Evolutionary conservation across 2,888 invertebrate species (phyloP), one percentile per base, ranked within the genome.

Genomic region (Heliconius hortense): DNA sequence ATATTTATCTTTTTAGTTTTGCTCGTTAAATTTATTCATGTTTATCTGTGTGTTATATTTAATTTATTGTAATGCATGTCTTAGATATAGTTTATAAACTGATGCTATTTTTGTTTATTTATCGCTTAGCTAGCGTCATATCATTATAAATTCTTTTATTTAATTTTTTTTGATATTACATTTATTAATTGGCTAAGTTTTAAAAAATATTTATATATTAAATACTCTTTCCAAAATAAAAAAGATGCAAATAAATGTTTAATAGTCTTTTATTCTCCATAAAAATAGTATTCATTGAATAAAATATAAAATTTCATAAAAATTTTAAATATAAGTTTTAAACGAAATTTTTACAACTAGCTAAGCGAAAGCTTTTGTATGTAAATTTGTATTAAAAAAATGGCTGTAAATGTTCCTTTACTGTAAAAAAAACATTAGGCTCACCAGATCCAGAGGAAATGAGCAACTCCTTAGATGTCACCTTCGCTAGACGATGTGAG

Each of bases 391-490:
- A 60, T 60, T 24, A 18, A 21, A 35, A 7, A 35, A 60, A 59
- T 60, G 59, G 39, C 59, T 71, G 71, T 71, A 43, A 26, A 71
- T 71, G 71, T 71, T 60, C 60, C 71, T 39, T 62, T 60, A 71
- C 39, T 60, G 39, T 62, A 26, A 26, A 39, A 73, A 13, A 21
- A 64, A 28, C 43, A 64, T 48, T 76, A 78, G 78, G 78, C 69
- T 80, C 80, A 7, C 77, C 80, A 11, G 74, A 77, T 24, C 79
- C 80, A 13, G 78, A 76, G 24, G 76, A 74, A n/a, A 26, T 74
- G 63, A 69, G 70, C 35, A 35, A 59, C 28, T 76, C 74, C 39
- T 69, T 74, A 7, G 76, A 74, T 56, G 73, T 74, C 66, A 74
- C 76, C 11, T 72, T 72, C 24, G 76, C 73, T 73, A 62, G 64